A percentile compares a stretch with the other conserved stretches of the same genome.
Conservation (phyloP, 2,888 invertebrate genomes). For the Parnassius glacialis region DNA sequence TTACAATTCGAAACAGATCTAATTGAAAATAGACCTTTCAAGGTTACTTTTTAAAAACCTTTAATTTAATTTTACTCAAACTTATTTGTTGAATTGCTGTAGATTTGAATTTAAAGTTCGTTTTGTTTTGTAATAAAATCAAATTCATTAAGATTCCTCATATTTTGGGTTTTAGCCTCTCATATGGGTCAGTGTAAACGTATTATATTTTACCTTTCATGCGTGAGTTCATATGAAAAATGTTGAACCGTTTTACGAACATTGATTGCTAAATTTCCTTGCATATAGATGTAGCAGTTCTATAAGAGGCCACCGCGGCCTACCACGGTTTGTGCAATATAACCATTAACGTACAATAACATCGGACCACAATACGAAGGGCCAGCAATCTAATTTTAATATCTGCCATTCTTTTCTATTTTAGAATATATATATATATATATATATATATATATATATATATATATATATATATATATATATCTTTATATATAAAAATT, state of each 20-base stretch:
- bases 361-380: slow-evolving; percentile 20
- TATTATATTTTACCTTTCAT: slow-evolving; percentile 26
- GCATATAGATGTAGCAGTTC: slow-evolving; percentile 26
- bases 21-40: slow-evolving; percentile 1
- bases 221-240: slow-evolving; percentile 26
- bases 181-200: neutral
- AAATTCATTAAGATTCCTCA: neutral
- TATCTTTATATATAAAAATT: too few relatives aligned
- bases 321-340: slow-evolving; percentile 32
- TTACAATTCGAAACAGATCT: slow-evolving; percentile 44
- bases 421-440: neutral
- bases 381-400: slow-evolving; percentile 12
- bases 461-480: too few relatives aligned
- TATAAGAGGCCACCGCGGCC: slow-evolving; percentile 31
- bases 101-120: too few relatives aligned
- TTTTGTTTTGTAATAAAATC: too few relatives aligned
- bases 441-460: too few relatives aligned
- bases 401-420: neutral
- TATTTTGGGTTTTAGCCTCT: neutral
- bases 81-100: neutral
- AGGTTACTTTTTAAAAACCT: slow-evolving; percentile 7
- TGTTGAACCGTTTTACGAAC: slow-evolving; percentile 23
- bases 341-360: slow-evolving; percentile 30
- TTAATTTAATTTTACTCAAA: neutral
- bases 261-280: slow-evolving; percentile 32